These are phyloP conservation scores for Megalopta genalis DNA, from an alignment of 1,140 invertebrate genomes.

Conservation along the genomic window DNA sequence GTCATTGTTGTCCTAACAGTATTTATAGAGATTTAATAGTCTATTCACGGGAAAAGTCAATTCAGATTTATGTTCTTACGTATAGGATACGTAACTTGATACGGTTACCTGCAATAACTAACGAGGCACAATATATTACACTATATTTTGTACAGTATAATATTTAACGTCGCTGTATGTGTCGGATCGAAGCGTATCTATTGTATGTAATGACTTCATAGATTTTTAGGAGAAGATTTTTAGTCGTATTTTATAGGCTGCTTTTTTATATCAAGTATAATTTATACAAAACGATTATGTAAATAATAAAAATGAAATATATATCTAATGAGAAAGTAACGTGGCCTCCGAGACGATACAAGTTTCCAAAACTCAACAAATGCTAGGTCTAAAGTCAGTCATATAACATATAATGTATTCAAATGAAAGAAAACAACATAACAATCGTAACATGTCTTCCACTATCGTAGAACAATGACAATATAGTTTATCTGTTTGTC, in stretches of 20 bases:
- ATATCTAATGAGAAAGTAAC: conserved; percentile 27
- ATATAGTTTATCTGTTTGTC: conserved; percentile 1
- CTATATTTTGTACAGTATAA: conserved; percentile 71
- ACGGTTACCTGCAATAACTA: conserved; percentile 67
- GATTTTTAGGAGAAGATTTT: conserved; percentile 67
- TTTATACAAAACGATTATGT: conserved; percentile 45
- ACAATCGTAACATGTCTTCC: conserved; percentile 69
- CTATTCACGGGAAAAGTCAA: conserved; percentile 52
- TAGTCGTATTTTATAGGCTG: conserved; percentile 61
- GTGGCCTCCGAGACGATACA: too few species aligned
- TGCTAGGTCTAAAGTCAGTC: too few species aligned
- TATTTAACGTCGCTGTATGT: conserved; percentile 53
- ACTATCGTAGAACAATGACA: conserved; percentile 42
- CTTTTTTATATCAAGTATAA: conserved; percentile 59
- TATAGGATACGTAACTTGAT: conserved; percentile 44
- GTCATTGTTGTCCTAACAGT: conserved; percentile 5
- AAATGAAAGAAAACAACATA: conserved; percentile 42
- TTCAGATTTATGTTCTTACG: conserved; percentile 51
- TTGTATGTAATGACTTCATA: conserved; percentile 56
- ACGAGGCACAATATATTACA: conserved; percentile 66
- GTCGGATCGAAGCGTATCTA: conserved; percentile 48
- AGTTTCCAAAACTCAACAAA: too few species aligned
- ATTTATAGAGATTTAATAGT: conserved; percentile 36
- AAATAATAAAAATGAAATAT: conserved; percentile 32
- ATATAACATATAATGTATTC: too few species aligned